Conservation (phyloP, 2,888 invertebrate species). For the Actias luna region DNA sequence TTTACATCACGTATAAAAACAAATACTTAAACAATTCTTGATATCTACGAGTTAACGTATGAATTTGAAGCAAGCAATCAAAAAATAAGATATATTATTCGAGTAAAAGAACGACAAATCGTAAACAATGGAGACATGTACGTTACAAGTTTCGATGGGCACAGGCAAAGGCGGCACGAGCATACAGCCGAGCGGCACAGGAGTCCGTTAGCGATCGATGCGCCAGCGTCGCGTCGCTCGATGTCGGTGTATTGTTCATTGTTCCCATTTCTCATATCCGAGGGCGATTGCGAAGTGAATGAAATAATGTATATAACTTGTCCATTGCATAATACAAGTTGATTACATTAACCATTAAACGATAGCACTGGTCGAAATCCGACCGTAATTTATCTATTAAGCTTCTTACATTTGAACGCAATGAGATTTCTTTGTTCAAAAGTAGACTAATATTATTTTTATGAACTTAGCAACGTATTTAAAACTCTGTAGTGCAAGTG, state of each 20-base stretch:
- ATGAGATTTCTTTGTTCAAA: too few species aligned
- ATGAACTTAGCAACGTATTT: too few species aligned
- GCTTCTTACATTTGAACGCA: too few species aligned
- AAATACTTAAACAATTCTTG: too few species aligned
- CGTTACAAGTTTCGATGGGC: not conserved
- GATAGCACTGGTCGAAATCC: too few species aligned
- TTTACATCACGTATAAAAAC: too few species aligned
- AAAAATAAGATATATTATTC: too few species aligned
- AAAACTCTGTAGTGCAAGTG: too few species aligned
- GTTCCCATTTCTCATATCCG: constrained; percentile 32
- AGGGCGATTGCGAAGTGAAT: constrained; percentile 24
- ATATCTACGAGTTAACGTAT: too few species aligned
- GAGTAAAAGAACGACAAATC: not conserved
- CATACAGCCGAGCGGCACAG: not conserved
- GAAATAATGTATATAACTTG: not conserved
- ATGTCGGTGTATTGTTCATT: constrained; percentile 38
- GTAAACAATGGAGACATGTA: not conserved
- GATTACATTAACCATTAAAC: not conserved
- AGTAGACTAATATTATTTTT: too few species aligned
- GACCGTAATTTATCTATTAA: too few species aligned
- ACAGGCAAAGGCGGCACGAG: not conserved
- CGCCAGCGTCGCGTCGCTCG: constrained; percentile 11
- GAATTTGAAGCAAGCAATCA: too few species aligned
- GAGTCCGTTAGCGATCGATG: constrained; percentile 45
- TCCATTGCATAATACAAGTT: not conserved